A percentile compares a stretch with the other conserved stretches of the same genome.
Conservation (phyloP, 1,140 invertebrate genomes). For the Steinernema feltiae region DNA sequence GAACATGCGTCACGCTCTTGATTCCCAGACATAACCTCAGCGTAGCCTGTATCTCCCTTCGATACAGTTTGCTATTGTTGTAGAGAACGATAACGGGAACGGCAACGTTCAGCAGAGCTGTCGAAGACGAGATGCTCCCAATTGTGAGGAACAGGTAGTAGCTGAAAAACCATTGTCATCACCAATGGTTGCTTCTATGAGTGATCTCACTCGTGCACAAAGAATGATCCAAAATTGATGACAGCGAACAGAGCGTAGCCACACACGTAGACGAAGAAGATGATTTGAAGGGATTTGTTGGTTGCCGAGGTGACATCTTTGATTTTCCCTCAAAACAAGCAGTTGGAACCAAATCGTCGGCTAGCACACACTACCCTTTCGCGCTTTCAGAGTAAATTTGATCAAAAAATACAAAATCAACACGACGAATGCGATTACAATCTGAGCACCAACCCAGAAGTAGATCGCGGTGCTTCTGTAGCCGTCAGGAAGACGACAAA, state of each 20-base stretch:
- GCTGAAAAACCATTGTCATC: background rate
- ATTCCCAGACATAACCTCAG: too few species aligned
- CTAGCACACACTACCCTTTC: background rate
- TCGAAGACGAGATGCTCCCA: background rate
- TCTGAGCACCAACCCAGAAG: background rate
- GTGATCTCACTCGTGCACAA: too few species aligned
- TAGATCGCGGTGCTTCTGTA: background rate
- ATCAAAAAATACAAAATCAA: background rate
- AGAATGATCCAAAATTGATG: too few species aligned
- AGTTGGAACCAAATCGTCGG: too few species aligned
- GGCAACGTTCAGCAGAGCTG: background rate
- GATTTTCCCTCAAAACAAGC: background rate
- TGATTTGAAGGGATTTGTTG: background rate
- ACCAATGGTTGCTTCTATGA: too few species aligned
- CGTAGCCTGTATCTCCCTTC: background rate
- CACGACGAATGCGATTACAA: background rate
- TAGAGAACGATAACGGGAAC: background rate
- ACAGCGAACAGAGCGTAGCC: conserved; percentile 1
- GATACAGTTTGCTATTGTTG: background rate
- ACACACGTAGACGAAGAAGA: conserved; percentile 1
- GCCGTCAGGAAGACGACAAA: background rate
- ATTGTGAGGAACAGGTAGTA: background rate
- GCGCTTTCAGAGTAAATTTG: background rate
- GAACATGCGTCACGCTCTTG: too few species aligned
- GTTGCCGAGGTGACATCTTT: background rate